Base-by-base conservation (phyloP, 2,888 invertebrate species). In the Leucophenga montana region DNA sequence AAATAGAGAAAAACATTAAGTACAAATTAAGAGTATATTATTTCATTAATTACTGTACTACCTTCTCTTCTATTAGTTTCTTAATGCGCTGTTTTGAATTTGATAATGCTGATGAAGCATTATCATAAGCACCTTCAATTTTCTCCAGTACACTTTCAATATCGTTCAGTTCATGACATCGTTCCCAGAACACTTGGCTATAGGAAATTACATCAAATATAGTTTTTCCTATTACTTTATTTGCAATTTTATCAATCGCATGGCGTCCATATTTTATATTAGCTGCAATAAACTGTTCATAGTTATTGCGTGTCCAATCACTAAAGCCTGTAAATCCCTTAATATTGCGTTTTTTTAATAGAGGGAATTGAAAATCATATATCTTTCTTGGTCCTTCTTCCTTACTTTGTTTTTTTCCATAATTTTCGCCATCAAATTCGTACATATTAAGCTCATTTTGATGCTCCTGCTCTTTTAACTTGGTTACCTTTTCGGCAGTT, bases 391-490 rank as follows among this genome's bases (percentile, higher is more conserved):
- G n/a, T n/a, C n/a, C n/a, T n/a, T n/a, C n/a, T n/a, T n/a, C n/a
- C n/a, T n/a, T n/a, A n/a, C n/a, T n/a, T n/a, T 89, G 90, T 88
- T 96, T 97, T 83, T 96, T 96, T 82, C 96, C 92, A 90, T 98
- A 99, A 91, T 99, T 98, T 90, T 99, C 97, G 1, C 99, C 99
- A 90, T 99, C 99, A 89, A 99, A 99, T 85, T 98, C 95, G 88
- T 99, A 98, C 0, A 98, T 93, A 0, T 92, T 93, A 0, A 80
- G 80, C 59, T 85, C 85, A 13, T 85, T 85, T 5, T 90, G 90
- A 16, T 91, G 90, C 87, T 99, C 99, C n/a, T n/a, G n/a, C n/a
- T n/a, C n/a, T n/a, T n/a, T n/a, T n/a, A 44, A 18, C 18, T 97
- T 97, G 82, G 97, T 94, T 82, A 96, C 95, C 87, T 98, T 90